Evolutionary conservation across 2,113 vertebrate species (phyloP), one percentile per base, ranked within the genome.

Genomic region (Sclerurus mexicanus): DNA sequence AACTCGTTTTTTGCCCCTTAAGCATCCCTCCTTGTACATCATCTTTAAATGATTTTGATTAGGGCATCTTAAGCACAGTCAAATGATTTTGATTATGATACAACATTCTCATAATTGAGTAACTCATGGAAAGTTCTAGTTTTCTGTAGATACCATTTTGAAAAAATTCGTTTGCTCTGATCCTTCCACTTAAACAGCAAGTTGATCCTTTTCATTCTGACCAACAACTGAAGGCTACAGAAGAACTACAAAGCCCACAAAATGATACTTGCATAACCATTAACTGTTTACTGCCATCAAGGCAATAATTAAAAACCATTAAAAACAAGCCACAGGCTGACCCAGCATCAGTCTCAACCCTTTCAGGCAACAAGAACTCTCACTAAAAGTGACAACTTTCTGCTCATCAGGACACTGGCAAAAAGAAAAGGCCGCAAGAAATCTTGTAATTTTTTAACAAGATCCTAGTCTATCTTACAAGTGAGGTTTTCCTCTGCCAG

Each of bases 401-500:
- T 94, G 87, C 92, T 96, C 79, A 87, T 96, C 81, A 90, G 82
- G 52, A 68, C 73, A 82, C 37, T 71, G 69, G 90, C 66, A 88
- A 93, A 90, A 92, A 96, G 81, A 46, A 85, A 64, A 52, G 46
- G 86, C 93, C 92, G 52, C 67, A 87, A 95, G 88, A 94, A 96
- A 97, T 85, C 89, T 42, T 88, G 87, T 75, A 77, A 82, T 88
- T 86, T 95, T 96, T 90, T 64, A 93, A 95, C 76, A 89, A 89
- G 90, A 94, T 87, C 78, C 67, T 39, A 79, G 72, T 89, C 89
- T 90, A 68, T 94, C 82, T 95, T 91, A 80, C 80, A 90, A 96
- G 90, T 83, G 84, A 94, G 81, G 85, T 88, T 95, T 97, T 94
- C 91, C 76, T 89, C 76, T 89, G 96, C 97, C 97, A 97, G 97